Conservation (phyloP, 1,140 invertebrate genomes). For the Drosophila ohnishii region DNA sequence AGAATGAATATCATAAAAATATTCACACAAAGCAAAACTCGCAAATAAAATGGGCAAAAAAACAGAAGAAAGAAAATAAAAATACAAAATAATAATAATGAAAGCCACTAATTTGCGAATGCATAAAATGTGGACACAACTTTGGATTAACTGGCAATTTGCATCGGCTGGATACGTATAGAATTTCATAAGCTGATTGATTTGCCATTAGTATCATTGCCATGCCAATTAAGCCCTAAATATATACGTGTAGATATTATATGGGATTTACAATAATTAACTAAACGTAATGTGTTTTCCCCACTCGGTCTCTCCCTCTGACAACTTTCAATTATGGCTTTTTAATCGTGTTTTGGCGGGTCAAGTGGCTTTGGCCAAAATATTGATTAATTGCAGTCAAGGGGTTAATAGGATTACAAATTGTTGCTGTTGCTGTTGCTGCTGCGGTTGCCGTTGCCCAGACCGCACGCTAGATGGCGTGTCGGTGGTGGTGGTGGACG, state of each 20-base stretch:
- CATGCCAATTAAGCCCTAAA: slow-evolving; percentile 21
- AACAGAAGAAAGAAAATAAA: background rate
- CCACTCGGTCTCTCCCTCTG: background rate
- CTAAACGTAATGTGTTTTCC: slow-evolving; percentile 8
- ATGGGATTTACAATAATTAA: slow-evolving; percentile 35
- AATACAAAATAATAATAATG: slow-evolving; percentile 50
- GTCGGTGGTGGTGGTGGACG: slow-evolving; percentile 27
- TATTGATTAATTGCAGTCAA: slow-evolving; percentile 72
- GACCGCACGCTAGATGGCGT: slow-evolving; percentile 69
- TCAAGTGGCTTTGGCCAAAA: slow-evolving; percentile 51
- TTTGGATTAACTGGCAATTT: slow-evolving; percentile 27
- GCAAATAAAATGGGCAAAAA: slow-evolving; percentile 7
- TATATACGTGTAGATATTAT: background rate
- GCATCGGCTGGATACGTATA: slow-evolving; percentile 23
- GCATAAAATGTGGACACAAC: slow-evolving; percentile 46
- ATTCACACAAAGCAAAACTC: slow-evolving; percentile 59
- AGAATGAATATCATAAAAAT: slow-evolving; percentile 58
- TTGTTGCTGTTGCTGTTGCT: slow-evolving; percentile 21
- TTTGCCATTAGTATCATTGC: slow-evolving; percentile 13
- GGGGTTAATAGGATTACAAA: slow-evolving; percentile 76
- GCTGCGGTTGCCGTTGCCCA: slow-evolving; percentile 18
- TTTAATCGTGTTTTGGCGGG: slow-evolving; percentile 28
- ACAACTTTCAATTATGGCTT: slow-evolving; percentile 38
- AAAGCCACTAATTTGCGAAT: slow-evolving; percentile 76
- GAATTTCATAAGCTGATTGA: slow-evolving; percentile 39